Conservation (phyloP, 2,113 vertebrate species). For the Myodes glareolus region DNA sequence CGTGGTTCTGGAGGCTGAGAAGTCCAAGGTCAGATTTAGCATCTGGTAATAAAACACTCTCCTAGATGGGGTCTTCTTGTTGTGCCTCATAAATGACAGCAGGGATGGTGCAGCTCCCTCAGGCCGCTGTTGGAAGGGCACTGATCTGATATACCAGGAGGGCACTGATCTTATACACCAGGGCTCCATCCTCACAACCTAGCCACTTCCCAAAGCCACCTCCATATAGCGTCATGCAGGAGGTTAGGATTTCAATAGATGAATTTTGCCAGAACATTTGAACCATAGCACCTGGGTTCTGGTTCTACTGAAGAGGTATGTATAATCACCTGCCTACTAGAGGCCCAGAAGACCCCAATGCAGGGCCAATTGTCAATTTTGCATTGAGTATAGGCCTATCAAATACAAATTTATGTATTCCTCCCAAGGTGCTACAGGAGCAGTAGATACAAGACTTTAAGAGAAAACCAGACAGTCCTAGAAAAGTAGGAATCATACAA, state of each 20-base stretch:
- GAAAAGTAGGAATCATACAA: no score
- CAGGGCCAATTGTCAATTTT: no score
- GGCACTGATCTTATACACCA: no score
- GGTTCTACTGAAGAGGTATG: not conserved
- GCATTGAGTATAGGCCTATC: no score
- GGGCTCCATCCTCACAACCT: not conserved
- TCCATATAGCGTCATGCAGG: not conserved
- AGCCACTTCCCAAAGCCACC: not conserved
- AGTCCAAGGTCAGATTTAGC: not conserved
- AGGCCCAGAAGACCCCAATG: no score
- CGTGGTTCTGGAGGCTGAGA: not conserved
- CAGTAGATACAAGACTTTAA: no score
- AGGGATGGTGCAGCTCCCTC: not conserved
- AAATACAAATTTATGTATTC: no score
- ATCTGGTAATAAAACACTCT: not conserved
- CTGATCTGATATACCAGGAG: not conserved
- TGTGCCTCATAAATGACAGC: not conserved
- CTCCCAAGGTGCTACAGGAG: no score
- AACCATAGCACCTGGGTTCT: not conserved
- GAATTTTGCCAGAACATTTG: not conserved
- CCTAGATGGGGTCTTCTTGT: not conserved
- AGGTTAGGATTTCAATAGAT: not conserved
- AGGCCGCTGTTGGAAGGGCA: not conserved
- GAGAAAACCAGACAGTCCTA: no score
- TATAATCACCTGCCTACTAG: not conserved